phyloP scores from a whole-genome alignment of 2,888 invertebrate species.

The Lingula anatina region DNA sequence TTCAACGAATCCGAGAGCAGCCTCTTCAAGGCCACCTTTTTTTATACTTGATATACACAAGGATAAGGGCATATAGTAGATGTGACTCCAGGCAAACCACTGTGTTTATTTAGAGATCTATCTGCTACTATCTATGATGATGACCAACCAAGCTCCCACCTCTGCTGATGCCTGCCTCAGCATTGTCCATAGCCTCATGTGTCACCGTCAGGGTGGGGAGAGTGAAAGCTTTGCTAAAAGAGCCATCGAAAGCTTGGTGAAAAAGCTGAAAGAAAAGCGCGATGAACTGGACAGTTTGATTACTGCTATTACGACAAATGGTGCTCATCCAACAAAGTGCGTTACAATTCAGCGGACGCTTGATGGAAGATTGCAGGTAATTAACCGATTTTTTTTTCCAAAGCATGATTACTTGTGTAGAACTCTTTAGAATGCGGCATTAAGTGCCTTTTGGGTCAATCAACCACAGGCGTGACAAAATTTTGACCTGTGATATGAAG shows the following conservation, averaged over 20 bases:
- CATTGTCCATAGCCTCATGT: conserved; percentile 98
- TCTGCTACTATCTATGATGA: conserved; percentile 6
- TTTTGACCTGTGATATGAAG: too few relatives aligned
- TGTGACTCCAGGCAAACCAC: too few relatives aligned
- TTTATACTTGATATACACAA: too few relatives aligned
- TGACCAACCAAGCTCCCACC: conserved; percentile 58
- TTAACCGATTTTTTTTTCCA: too few relatives aligned
- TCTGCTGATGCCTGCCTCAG: conserved; percentile 97
- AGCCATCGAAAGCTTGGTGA: conserved; percentile 97
- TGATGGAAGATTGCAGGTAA: conserved; percentile 95
- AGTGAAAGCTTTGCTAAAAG: conserved; percentile 96
- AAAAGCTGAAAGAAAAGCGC: conserved; percentile 97
- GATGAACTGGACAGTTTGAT: conserved; percentile 97
- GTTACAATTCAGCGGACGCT: conserved; percentile 97
- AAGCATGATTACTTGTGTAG: too few relatives aligned
- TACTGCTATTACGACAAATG: conserved; percentile 98
- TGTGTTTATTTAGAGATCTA: too few relatives aligned
- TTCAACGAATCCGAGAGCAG: too few relatives aligned
- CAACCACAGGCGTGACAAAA: too few relatives aligned
- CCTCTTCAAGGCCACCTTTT: too few relatives aligned
- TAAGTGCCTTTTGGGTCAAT: too few relatives aligned
- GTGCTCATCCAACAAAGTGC: conserved; percentile 96
- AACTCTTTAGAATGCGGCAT: too few relatives aligned
- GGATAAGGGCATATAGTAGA: too few relatives aligned
- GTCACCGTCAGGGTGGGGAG: conserved; percentile 92